Base-by-base conservation (phyloP, 1,140 invertebrate species). In the Adelges cooleyi region DNA sequence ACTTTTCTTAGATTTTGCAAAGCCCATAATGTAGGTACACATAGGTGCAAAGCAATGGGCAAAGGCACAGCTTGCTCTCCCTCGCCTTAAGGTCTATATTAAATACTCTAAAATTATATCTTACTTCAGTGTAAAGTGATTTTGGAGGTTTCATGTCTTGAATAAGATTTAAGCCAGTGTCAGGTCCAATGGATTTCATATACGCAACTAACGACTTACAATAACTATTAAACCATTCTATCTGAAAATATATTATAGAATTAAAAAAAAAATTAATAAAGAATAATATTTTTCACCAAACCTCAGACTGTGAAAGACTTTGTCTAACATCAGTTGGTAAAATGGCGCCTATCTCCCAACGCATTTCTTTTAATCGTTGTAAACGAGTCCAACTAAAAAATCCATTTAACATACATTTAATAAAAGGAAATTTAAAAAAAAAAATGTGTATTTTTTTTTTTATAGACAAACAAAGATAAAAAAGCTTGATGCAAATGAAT, bases 311-410 rank as follows among this genome's bases (percentile, higher is more conserved):
- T 68, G 87, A 86, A 17, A 97, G 76, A 69, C 89, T 85, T 29
- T 82, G 78, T 73, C 86, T 87, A 0, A 95, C 83, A 73, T 95
- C 92, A 0, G 80, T 72, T 3, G 94, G 93, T 65, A 98, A 74
- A 40, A 95, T 85, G 65, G 89, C 86, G 3, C 94, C 94, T 74
- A 96, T 89, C 73, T 95, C 88, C 94, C 94, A 97, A 52, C 94
- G 78, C 73, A 95, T 80, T 48, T 87, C 82, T 69, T 85, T 81
- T 18, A 97, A 82, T 71, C 85, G 82, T 67, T 81, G 80, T 72
- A 95, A 77, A 69, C 95, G 79, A 71, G 90, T 87, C 73, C 90
- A 81, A 51, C 81, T 83, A 70, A 51, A 72, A 71, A 65, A 66
- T 52, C 56, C 2, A 65, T 51, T 51, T 22, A 38, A 22, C 38